phyloP scores from a whole-genome alignment of 2,113 vertebrate genomes.

The Entelurus aequoreus region DNA sequence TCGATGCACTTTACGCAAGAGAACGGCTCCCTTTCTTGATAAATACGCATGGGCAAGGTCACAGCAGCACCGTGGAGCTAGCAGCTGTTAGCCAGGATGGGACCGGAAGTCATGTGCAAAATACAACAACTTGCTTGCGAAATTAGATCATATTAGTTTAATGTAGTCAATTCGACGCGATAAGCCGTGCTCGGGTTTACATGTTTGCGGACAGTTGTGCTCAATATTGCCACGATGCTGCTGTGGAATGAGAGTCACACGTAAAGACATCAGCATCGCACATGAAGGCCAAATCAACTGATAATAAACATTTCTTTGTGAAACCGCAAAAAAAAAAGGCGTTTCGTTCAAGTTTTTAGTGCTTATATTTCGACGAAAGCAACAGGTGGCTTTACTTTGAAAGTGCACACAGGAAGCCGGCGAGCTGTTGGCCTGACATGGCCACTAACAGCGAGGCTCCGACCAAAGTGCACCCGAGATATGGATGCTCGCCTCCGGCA shows the following conservation, averaged over 20 bases:
- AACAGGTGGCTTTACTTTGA: conserved; percentile 58
- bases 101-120: conserved; percentile 10
- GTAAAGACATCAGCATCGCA: too few species aligned
- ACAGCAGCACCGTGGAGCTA: conserved; percentile 29
- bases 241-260: too few species aligned
- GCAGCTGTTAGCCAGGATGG: not conserved
- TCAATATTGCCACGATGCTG: too few species aligned
- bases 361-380: not conserved
- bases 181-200: too few species aligned
- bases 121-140: conserved; percentile 15
- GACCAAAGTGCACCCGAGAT: conserved; percentile 75
- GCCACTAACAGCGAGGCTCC: conserved; percentile 63
- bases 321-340: not conserved
- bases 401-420: not conserved
- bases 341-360: not conserved
- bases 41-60: conserved; percentile 57
- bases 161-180: too few species aligned
- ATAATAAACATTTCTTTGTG: too few species aligned
- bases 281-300: too few species aligned
- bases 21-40: conserved; percentile 15
- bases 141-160: too few species aligned
- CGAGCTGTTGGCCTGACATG: conserved; percentile 30
- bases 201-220: too few species aligned
- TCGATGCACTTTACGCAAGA: conserved; percentile 6
- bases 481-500: conserved; percentile 69